Percentiles rank a stretch among this genome's conserved stretches.
Evolutionary conservation across 1,140 invertebrate genomes (phyloP).

Genomic region (Drosophila sproati): DNA sequence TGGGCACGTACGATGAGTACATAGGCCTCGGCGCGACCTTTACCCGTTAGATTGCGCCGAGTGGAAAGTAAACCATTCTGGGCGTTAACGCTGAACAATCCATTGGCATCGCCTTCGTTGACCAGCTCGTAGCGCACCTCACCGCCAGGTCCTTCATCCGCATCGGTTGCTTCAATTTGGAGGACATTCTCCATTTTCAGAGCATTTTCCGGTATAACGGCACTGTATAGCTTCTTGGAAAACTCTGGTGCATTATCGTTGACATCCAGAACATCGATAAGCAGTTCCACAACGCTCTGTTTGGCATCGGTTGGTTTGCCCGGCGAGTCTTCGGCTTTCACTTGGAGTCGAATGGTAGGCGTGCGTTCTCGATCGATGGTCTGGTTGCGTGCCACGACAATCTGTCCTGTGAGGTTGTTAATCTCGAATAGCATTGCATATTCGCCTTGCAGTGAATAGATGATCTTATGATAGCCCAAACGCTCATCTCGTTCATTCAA

Average conservation of each 20-base stretch:
- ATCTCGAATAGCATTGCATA: conserved; percentile 90
- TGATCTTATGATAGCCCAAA: conserved; percentile 88
- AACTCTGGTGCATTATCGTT: conserved; percentile 90
- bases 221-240: conserved; percentile 85
- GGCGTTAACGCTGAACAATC: conserved; percentile 88
- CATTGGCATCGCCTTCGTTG: conserved; percentile 89
- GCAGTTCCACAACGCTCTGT: conserved; percentile 87
- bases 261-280: conserved; percentile 91
- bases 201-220: conserved; percentile 89
- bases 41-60: conserved; percentile 86
- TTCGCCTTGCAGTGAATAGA: conserved; percentile 89
- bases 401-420: conserved; percentile 88
- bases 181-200: conserved; percentile 88
- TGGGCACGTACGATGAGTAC: conserved; percentile 88
- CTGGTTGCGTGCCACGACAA: conserved; percentile 89
- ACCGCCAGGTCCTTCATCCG: conserved; percentile 89
- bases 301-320: conserved; percentile 88
- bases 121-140: conserved; percentile 89
- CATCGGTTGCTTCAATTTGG: conserved; percentile 92
- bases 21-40: conserved; percentile 91
- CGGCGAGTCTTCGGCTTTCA: conserved; percentile 91
- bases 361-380: conserved; percentile 91
- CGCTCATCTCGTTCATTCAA: conserved; percentile 87
- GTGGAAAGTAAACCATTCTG: conserved; percentile 89
- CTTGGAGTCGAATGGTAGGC: conserved; percentile 88